A percentile compares a stretch with the other conserved stretches of the same genome.
phyloP scores from a whole-genome alignment of 2,113 vertebrate genomes.

The Heteronetta atricapilla region DNA sequence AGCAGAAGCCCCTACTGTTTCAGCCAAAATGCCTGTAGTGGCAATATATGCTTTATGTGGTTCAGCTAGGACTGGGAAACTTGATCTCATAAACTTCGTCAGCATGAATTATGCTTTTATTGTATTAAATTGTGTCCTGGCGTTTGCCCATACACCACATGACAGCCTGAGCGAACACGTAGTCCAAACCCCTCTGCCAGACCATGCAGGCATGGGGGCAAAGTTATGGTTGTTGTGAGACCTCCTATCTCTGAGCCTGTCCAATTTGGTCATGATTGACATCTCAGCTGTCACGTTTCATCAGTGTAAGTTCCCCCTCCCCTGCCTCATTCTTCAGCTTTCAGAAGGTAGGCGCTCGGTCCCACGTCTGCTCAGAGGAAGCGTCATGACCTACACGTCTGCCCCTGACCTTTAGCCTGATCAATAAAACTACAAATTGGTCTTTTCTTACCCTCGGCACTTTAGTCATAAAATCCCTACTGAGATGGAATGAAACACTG shows the following conservation, averaged over 20 bases:
- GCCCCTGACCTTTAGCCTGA: slow-evolving; percentile 77
- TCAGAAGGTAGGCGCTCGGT: background rate
- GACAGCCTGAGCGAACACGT: background rate
- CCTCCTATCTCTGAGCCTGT: background rate
- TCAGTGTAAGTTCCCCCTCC: background rate
- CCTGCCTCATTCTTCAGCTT: background rate
- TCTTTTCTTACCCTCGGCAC: slow-evolving; percentile 72
- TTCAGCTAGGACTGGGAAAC: slow-evolving; percentile 19
- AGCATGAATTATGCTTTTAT: slow-evolving; percentile 30
- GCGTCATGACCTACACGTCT: slow-evolving; percentile 68
- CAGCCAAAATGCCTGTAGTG: slow-evolving; percentile 13
- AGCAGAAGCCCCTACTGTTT: slow-evolving; percentile 8
- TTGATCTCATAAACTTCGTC: slow-evolving; percentile 16
- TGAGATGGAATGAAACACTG: slow-evolving; percentile 73
- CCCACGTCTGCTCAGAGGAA: slow-evolving; percentile 43
- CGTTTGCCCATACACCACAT: background rate
- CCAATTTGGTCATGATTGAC: slow-evolving; percentile 49
- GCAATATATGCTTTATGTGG: slow-evolving; percentile 37
- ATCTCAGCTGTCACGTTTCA: background rate
- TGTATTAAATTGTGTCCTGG: slow-evolving; percentile 8
- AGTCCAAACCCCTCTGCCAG: background rate
- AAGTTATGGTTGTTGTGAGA: background rate
- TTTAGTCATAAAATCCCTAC: slow-evolving; percentile 67
- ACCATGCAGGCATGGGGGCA: background rate
- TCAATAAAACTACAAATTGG: slow-evolving; percentile 77